A percentile compares a stretch with the other conserved stretches of the same genome.
These are phyloP conservation scores for Gopherus evgoodei DNA, from an alignment of 2,113 vertebrate species.

Conservation along the genomic window DNA sequence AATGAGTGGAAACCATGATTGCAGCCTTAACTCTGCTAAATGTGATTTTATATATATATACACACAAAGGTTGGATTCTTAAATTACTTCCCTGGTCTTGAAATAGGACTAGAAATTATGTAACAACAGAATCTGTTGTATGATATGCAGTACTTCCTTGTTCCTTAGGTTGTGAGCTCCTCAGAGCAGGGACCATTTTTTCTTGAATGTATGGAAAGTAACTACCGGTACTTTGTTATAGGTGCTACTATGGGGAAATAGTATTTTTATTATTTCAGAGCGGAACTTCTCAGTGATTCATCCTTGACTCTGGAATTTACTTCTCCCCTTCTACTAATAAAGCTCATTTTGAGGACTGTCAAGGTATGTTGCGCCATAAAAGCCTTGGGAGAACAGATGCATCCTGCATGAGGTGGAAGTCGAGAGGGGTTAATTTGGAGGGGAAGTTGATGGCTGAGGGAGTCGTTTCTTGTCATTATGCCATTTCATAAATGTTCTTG, in stretches of 20 bases:
- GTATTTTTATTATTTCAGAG: background rate
- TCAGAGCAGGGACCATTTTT: background rate
- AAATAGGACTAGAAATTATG: background rate
- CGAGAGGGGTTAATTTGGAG: background rate
- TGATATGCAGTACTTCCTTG: background rate
- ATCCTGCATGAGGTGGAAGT: background rate
- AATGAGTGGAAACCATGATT: background rate
- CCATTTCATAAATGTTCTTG: background rate
- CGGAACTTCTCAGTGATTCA: background rate
- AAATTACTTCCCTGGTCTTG: background rate
- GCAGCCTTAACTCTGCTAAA: background rate
- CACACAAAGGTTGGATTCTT: background rate
- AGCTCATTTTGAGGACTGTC: background rate
- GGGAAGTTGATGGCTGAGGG: background rate
- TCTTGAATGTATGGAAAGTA: background rate
- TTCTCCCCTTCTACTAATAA: background rate
- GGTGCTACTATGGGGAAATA: background rate
- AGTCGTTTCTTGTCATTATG: background rate
- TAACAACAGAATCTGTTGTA: background rate
- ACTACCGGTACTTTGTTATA: background rate
- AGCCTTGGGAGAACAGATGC: too few relatives aligned
- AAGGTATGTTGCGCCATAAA: background rate
- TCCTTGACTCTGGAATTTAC: background rate
- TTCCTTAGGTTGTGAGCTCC: background rate
- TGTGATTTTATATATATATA: background rate